Evolutionary conservation across 1,140 invertebrate genomes (phyloP).

Genomic region (Drosophila saltans): DNA sequence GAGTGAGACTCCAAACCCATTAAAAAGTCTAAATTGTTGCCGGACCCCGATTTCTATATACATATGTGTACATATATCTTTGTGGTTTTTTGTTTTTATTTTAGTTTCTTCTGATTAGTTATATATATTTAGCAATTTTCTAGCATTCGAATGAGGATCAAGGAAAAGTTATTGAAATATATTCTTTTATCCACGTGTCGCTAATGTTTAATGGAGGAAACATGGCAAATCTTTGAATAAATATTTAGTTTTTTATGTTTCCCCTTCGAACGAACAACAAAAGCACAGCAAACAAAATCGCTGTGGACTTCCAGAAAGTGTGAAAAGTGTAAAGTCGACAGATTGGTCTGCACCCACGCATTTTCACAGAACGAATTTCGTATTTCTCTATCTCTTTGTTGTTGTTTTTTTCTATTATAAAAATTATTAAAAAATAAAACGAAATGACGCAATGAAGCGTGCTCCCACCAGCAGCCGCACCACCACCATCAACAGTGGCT

Average conservation of each 20-base stretch:
- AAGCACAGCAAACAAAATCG: conserved; percentile 14
- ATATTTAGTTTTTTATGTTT: conserved; percentile 65
- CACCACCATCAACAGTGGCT: conserved; percentile 5
- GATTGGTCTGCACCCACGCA: conserved; percentile 55
- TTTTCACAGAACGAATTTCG: conserved; percentile 51
- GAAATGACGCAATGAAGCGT: conserved; percentile 55
- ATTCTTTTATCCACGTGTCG: conserved; percentile 11
- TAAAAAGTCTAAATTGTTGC: conserved; percentile 54
- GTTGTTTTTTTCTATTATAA: conserved; percentile 29
- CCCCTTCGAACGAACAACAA: conserved; percentile 18
- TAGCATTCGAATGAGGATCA: neutral
- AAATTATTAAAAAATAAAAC: conserved; percentile 21
- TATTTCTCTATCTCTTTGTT: conserved; percentile 22
- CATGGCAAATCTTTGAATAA: conserved; percentile 46
- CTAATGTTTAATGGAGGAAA: conserved; percentile 29
- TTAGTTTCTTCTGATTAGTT: conserved; percentile 67
- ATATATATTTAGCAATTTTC: neutral
- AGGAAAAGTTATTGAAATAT: conserved; percentile 1
- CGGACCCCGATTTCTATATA: neutral
- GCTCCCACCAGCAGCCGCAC: neutral
- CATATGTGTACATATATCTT: neutral
- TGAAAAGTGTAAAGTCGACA: conserved; percentile 49
- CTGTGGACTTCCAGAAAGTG: conserved; percentile 58
- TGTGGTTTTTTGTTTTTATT: conserved; percentile 48
- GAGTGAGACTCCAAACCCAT: conserved; percentile 18